Conservation (phyloP, 2,113 vertebrate species). For the Thinocorus orbignyianus region DNA sequence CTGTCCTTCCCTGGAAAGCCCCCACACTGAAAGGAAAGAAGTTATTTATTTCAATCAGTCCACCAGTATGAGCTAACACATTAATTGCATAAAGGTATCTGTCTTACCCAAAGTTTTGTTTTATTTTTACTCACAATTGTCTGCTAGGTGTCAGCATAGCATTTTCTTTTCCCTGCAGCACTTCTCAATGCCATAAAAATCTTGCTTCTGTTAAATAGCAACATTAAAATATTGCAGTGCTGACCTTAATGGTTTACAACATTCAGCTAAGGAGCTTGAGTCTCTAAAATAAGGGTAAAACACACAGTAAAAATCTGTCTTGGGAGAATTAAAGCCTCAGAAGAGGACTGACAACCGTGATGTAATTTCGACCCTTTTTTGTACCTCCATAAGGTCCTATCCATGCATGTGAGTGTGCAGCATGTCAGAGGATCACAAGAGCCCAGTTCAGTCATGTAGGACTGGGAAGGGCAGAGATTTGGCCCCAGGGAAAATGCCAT, state of each 20-base stretch:
- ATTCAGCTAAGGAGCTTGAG: neutral
- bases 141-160: neutral
- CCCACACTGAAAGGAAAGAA: constrained; percentile 22
- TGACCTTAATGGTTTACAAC: constrained; percentile 47
- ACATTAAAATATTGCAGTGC: neutral
- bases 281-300: constrained; percentile 26
- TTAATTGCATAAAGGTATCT: constrained; percentile 26
- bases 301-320: neutral
- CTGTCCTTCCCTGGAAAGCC: constrained; percentile 49
- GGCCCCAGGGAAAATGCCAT: neutral
- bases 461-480: neutral
- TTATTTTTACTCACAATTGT: constrained; percentile 23
- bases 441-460: too few relatives aligned
- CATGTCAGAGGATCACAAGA: accelerated
- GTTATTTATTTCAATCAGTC: constrained; percentile 55
- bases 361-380: neutral
- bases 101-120: constrained; percentile 52
- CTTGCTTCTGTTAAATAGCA: constrained; percentile 28
- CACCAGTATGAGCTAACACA: constrained; percentile 21
- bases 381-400: neutral
- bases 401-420: accelerated
- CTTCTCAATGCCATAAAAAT: neutral
- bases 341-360: neutral
- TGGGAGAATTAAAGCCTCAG: neutral
- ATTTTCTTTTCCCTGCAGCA: neutral